Conservation (phyloP, 2,797 vertebrate genomes). For the Chaenodraco wilsoni region DNA sequence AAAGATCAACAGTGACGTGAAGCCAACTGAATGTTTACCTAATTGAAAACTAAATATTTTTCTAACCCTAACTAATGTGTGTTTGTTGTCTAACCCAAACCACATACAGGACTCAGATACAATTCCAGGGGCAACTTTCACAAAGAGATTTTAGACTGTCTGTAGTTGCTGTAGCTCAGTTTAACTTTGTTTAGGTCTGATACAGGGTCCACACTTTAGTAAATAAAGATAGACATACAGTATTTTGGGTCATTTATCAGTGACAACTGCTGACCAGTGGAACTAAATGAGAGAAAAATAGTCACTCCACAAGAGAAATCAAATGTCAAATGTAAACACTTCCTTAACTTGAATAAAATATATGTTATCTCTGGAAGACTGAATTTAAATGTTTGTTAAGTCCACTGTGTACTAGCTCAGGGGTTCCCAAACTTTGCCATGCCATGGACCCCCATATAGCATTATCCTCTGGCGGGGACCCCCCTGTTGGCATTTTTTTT, state of each 20-base stretch:
- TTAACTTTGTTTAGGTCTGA: not conserved
- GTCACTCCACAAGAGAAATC: too few relatives aligned
- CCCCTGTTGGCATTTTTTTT: too few relatives aligned
- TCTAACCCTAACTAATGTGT: not conserved
- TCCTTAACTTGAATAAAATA: too few relatives aligned
- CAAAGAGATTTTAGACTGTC: not conserved
- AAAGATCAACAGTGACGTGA: not conserved
- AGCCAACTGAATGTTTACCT: not conserved
- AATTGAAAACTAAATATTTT: not conserved
- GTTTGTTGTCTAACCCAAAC: constrained; percentile 5
- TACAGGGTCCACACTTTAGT: too few relatives aligned
- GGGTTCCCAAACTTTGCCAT: too few relatives aligned
- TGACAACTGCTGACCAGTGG: too few relatives aligned
- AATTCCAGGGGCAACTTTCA: not conserved
- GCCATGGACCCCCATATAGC: too few relatives aligned
- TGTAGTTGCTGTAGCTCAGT: not conserved
- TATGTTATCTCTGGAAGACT: too few relatives aligned
- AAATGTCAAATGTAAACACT: too few relatives aligned
- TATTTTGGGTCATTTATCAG: too few relatives aligned
- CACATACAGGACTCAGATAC: not conserved
- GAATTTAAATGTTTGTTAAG: not conserved
- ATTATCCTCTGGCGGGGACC: too few relatives aligned
- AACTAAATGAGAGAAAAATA: too few relatives aligned
- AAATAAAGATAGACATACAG: not conserved
- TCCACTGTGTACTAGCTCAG: not conserved